phyloP scores from a whole-genome alignment of 2,113 vertebrate genomes.

The Danionella cerebrum region DNA sequence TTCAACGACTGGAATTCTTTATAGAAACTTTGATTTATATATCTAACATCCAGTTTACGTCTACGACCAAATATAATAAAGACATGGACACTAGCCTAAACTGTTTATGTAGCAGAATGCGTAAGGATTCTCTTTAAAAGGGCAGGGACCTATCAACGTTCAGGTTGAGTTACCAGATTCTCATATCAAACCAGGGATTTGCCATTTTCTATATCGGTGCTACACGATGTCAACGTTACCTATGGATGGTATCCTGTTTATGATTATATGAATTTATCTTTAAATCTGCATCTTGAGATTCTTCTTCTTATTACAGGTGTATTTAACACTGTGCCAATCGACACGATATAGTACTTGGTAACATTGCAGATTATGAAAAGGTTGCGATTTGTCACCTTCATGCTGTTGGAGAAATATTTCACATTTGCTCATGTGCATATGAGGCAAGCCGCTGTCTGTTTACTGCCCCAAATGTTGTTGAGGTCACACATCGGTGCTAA shows the following conservation, averaged over 20 bases:
- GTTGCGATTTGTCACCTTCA: conserved; percentile 2
- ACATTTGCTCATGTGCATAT: not conserved
- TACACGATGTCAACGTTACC: conserved; percentile 6
- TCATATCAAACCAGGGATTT: conserved; percentile 11
- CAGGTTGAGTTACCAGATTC: not conserved
- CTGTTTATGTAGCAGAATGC: not conserved
- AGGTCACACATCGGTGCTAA: conserved; percentile 20
- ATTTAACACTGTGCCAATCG: conserved; percentile 9
- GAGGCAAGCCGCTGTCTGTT: not conserved
- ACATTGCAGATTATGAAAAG: too few species aligned
- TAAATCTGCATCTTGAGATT: not conserved
- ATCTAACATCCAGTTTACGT: not conserved
- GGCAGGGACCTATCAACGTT: not conserved
- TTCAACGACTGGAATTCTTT: too few species aligned
- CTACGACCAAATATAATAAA: not conserved
- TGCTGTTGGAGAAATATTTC: not conserved
- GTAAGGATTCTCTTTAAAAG: not conserved
- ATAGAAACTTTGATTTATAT: too few species aligned
- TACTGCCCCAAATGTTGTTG: not conserved
- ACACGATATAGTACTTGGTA: too few species aligned
- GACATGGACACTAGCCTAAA: not conserved
- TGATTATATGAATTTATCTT: not conserved
- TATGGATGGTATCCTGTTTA: conserved; percentile 6
- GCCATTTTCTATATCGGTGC: conserved; percentile 27
- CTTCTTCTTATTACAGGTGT: not conserved